These are phyloP conservation scores for Drosophila nebulosa DNA, from an alignment of 1,140 invertebrate species.

Conservation along the genomic window DNA sequence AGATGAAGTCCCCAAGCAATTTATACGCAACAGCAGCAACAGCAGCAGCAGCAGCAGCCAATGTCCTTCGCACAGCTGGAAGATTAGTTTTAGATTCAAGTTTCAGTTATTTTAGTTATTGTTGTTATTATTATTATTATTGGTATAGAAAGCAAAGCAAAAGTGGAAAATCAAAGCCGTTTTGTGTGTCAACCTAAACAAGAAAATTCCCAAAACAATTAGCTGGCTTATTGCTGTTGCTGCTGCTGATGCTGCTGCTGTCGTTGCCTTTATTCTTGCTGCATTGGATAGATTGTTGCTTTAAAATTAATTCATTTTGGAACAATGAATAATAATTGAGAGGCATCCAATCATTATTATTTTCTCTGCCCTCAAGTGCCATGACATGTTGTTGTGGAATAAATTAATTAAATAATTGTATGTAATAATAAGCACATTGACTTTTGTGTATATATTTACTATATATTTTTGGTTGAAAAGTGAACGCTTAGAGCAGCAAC, in stretches of 20 bases:
- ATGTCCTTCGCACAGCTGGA: not conserved
- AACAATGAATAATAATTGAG: slow-evolving; percentile 23
- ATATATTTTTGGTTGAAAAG: not conserved
- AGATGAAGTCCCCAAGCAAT: slow-evolving; percentile 56
- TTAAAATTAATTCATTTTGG: slow-evolving; percentile 45
- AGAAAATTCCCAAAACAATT: slow-evolving; percentile 57
- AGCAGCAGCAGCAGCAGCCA: slow-evolving; percentile 40
- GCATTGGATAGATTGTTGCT: slow-evolving; percentile 18
- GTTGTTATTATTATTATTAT: slow-evolving; percentile 9
- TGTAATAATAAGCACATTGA: not conserved
- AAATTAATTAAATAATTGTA: slow-evolving; percentile 12
- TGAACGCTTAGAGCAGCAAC: not conserved
- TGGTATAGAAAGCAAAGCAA: slow-evolving; percentile 28
- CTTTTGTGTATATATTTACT: too few relatives aligned
- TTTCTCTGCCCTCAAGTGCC: slow-evolving; percentile 1
- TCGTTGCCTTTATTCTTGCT: not conserved
- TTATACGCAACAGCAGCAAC: slow-evolving; percentile 57
- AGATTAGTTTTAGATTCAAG: slow-evolving; percentile 44
- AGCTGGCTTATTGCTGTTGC: slow-evolving; percentile 34
- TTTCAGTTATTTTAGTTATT: slow-evolving; percentile 10
- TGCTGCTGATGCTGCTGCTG: slow-evolving; percentile 19
- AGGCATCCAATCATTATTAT: not conserved
- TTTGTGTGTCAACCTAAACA: slow-evolving; percentile 29
- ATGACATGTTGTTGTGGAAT: not conserved
- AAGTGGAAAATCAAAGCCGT: slow-evolving; percentile 59